Base-by-base conservation (phyloP, 1,140 invertebrate species). In the Tribolium castaneum region DNA sequence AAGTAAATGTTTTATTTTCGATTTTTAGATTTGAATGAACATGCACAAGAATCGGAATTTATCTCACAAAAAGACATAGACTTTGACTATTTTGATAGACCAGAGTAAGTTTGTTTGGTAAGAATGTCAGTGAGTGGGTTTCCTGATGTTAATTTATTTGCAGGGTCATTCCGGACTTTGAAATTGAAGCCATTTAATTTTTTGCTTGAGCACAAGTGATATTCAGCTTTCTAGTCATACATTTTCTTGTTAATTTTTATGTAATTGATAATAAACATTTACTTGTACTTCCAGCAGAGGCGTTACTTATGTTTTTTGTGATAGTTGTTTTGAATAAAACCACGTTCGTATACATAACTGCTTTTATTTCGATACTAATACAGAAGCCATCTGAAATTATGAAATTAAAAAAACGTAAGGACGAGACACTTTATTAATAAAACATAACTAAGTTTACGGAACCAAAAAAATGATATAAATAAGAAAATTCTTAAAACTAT, bases 1-100 rank as follows among this genome's bases (percentile, higher is more conserved):
- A 3, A 30, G 13, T 59, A 50, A 51, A 22, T 34, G 2, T 75
- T 70, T 19, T 19, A 19, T 19, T 19, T 19, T 19, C 16, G 16
- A 5, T 70, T 62, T 74, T 14, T 25, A 78, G 73, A 80, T 79
- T 39, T 80, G 22, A 70, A 76, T 72, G 70, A 77, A 22, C 9
- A 10, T 7, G 39, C 13, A 1, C 72, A 78, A 71, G 83, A 84
- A 25, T 51, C 75, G 35, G 81, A 85, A 45, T 79, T 82, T 14
- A 77, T 79, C n/a, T 35, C 79, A n/a, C 79, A 80, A 49, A 82
- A 80, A 49, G 80, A 82, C n/a, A 34, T 83, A 3, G 80, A 84
- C 70, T 77, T 74, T 73, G 80, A 82, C 75, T 85, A 83, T 77
- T 84, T 84, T 13, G 70, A 77, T 35, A 75, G 12, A 62, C 56